Percentiles rank a stretch among this genome's conserved stretches.
Evolutionary conservation across 2,113 vertebrate species (phyloP).

Genomic region (Cavia porcellus): DNA sequence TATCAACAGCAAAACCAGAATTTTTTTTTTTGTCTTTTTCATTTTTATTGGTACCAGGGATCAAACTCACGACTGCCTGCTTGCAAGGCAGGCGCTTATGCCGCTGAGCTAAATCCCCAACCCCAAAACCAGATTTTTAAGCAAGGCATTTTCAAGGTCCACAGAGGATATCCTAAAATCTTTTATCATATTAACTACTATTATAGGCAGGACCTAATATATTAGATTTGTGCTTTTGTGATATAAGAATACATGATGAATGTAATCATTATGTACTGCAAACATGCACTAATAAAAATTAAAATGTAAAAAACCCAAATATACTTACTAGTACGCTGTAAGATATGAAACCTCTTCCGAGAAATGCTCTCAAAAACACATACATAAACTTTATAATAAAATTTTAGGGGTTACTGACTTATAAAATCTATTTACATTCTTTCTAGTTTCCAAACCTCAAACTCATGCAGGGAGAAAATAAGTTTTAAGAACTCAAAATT

Average conservation of each 20-base stretch:
- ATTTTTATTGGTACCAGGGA: too few relatives aligned
- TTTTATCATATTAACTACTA: background rate
- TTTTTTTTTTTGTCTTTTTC: background rate
- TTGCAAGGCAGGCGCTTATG: too few relatives aligned
- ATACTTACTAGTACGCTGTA: background rate
- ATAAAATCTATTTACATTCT: background rate
- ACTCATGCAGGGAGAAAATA: background rate
- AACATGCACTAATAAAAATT: background rate
- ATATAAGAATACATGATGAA: background rate
- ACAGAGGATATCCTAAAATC: background rate
- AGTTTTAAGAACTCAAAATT: constrained; percentile 55
- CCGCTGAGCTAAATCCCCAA: too few relatives aligned
- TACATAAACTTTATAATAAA: background rate
- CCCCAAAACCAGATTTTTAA: constrained; percentile 30
- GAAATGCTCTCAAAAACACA: background rate
- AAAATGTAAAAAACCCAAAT: background rate
- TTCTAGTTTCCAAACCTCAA: constrained; percentile 44
- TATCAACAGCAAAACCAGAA: constrained; percentile 23
- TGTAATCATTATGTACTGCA: background rate
- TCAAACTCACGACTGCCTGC: too few relatives aligned
- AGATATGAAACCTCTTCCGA: background rate
- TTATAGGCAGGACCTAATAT: background rate
- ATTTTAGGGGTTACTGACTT: constrained; percentile 8
- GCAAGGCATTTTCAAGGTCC: constrained; percentile 36
- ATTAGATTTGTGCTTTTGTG: constrained; percentile 21